Percentiles rank a stretch among this genome's conserved stretches.
These are phyloP conservation scores for Megalops cyprinoides DNA, from an alignment of 2,797 vertebrate species.

Conservation along the genomic window DNA sequence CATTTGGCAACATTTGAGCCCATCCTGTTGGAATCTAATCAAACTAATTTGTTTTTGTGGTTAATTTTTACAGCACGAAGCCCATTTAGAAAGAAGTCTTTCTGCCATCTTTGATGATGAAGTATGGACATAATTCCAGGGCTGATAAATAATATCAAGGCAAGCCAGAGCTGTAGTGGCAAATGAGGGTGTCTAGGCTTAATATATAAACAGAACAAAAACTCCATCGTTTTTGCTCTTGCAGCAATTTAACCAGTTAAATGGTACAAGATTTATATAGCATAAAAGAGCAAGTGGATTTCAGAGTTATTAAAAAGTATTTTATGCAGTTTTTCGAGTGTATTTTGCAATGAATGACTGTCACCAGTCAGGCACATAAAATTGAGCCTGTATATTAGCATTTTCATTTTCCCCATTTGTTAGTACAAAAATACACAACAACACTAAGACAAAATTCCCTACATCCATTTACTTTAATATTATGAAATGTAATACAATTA, in stretches of 20 bases:
- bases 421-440: background rate
- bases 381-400: background rate
- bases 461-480: too few relatives aligned
- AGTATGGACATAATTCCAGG: background rate
- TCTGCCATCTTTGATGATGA: background rate
- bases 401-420: background rate
- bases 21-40: background rate
- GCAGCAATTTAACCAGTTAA: conserved; percentile 2
- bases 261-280: background rate
- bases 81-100: conserved; percentile 6
- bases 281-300: background rate
- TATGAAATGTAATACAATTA: too few relatives aligned
- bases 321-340: background rate
- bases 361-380: background rate
- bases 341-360: background rate
- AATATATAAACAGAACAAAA: conserved; percentile 7
- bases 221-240: background rate
- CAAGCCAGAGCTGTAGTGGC: background rate
- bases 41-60: background rate
- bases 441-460: background rate
- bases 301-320: background rate
- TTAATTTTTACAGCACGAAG: background rate
- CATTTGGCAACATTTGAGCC: background rate
- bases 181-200: background rate
- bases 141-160: background rate